Evolutionary conservation across 2,888 invertebrate genomes (phyloP).

Genomic region (Tridacna gigas): DNA sequence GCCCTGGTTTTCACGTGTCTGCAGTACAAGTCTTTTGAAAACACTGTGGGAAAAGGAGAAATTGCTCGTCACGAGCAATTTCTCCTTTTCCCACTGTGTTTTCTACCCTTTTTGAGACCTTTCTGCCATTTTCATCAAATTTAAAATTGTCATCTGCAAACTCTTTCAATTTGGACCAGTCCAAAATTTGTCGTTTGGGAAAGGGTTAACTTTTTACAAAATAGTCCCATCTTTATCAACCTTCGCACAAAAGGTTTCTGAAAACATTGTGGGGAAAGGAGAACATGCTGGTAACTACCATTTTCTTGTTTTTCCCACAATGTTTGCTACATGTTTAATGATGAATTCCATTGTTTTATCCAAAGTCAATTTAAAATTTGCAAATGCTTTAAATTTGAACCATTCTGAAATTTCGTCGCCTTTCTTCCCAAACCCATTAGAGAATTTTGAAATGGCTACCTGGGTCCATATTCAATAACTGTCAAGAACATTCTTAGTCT

Average conservation of each 20-base stretch:
- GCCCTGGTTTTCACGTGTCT: background rate
- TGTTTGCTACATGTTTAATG: too few relatives aligned
- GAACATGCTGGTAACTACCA: background rate
- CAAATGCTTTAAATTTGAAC: too few relatives aligned
- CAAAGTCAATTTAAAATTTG: too few relatives aligned
- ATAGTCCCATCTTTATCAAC: too few relatives aligned
- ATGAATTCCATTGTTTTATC: too few relatives aligned
- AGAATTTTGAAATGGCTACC: background rate
- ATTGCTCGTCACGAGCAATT: background rate
- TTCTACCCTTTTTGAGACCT: background rate
- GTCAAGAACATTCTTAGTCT: background rate
- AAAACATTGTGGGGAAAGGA: conserved; percentile 1
- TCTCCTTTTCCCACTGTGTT: background rate
- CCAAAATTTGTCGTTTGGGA: background rate
- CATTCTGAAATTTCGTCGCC: too few relatives aligned
- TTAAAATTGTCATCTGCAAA: background rate
- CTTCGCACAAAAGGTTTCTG: background rate
- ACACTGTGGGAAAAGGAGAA: background rate
- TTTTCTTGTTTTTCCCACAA: background rate
- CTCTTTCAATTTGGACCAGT: background rate
- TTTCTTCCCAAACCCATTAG: background rate
- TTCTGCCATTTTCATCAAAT: background rate
- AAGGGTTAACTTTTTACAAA: background rate
- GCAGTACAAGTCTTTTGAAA: background rate
- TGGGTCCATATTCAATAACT: background rate